Conservation (phyloP, 2,797 vertebrate genomes). For the Sparus aurata region DNA sequence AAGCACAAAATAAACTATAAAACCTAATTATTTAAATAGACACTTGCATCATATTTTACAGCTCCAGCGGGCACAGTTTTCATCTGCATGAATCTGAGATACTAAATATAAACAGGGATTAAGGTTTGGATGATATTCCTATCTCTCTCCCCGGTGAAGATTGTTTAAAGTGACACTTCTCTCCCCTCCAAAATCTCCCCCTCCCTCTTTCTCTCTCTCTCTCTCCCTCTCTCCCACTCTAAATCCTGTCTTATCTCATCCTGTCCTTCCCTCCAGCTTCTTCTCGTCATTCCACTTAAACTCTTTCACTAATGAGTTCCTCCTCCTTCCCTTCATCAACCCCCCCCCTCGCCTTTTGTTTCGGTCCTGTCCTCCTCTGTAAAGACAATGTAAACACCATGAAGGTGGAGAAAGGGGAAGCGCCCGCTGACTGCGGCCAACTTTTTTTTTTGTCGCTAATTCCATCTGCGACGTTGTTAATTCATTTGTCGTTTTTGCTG, state of each 20-base stretch:
- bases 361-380: conserved; percentile 22
- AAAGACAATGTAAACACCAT: conserved; percentile 22
- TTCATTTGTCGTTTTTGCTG: background rate
- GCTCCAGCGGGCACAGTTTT: background rate
- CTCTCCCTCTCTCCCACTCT: conserved; percentile 43
- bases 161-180: conserved; percentile 72
- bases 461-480: background rate
- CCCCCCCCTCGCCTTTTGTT: conserved; percentile 49
- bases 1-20: too few species aligned
- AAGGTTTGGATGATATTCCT: conserved; percentile 58
- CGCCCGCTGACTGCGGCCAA: background rate
- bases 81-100: conserved; percentile 42
- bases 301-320: conserved; percentile 76
- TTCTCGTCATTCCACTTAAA: conserved; percentile 82
- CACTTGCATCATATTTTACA: conserved; percentile 4
- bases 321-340: conserved; percentile 45
- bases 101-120: conserved; percentile 71
- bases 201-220: conserved; percentile 34
- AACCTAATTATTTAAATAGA: background rate
- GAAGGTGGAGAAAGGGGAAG: conserved; percentile 1
- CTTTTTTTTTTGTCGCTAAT: conserved; percentile 2
- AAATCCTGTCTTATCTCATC: conserved; percentile 78
- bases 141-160: conserved; percentile 50
- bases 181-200: conserved; percentile 56
- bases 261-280: conserved; percentile 76